Conservation (phyloP, 2,888 invertebrate genomes). For the Octodonta nipae region DNA sequence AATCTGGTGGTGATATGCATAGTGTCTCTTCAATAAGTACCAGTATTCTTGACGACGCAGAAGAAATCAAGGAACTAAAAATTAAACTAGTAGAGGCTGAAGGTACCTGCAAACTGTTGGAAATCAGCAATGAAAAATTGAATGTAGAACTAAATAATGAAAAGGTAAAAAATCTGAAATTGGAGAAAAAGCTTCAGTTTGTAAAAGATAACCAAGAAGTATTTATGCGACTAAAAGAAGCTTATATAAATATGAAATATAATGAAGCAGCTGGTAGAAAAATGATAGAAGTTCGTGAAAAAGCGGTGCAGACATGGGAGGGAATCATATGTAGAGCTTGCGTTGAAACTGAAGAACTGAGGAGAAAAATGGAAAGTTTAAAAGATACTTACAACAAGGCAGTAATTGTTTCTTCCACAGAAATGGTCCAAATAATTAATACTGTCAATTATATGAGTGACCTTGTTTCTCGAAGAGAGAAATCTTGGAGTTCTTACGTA, state of each 20-base stretch:
- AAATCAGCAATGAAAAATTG: constrained; percentile 20
- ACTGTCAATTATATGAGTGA: constrained; percentile 24
- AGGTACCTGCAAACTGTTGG: constrained; percentile 17
- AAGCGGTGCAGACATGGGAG: constrained; percentile 26
- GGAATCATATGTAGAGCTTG: constrained; percentile 23
- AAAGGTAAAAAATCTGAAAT: constrained; percentile 19
- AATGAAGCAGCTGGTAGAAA: constrained; percentile 24
- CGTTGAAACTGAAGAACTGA: constrained; percentile 20
- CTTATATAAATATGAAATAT: constrained; percentile 28
- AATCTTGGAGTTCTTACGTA: constrained; percentile 19
- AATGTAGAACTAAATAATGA: constrained; percentile 22
- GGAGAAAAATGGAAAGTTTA: constrained; percentile 18
- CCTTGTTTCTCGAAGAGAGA: constrained; percentile 20
- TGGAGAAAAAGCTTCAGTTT: constrained; percentile 27
- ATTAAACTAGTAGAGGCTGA: constrained; percentile 18
- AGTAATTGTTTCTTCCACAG: constrained; percentile 17
- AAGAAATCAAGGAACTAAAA: constrained; percentile 18
- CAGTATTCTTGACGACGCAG: constrained; percentile 18
- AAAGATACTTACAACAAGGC: constrained; percentile 17
- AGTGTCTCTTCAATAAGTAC: constrained; percentile 18
- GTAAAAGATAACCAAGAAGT: constrained; percentile 28
- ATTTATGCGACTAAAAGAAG: constrained; percentile 26
- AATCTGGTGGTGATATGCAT: constrained; percentile 11
- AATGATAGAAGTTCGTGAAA: constrained; percentile 26
- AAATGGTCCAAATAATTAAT: constrained; percentile 20